These are phyloP conservation scores for Hapalemur alaotrensis DNA, from an alignment of 2,797 vertebrate species.

Conservation along the genomic window DNA sequence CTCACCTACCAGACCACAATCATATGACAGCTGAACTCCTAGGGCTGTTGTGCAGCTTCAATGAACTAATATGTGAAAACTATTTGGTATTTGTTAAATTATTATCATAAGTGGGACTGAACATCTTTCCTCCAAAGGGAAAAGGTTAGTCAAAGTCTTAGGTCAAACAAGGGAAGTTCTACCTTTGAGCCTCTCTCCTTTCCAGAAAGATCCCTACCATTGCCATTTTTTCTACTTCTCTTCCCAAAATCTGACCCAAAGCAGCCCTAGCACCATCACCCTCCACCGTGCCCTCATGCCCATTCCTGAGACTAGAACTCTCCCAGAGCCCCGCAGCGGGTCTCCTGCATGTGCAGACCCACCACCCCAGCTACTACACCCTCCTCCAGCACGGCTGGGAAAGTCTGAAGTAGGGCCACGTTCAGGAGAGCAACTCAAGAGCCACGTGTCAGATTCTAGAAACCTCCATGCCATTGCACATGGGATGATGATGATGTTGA, in stretches of 20 bases:
- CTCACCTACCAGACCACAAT: background rate
- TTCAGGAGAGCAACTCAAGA: background rate
- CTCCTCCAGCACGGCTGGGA: background rate
- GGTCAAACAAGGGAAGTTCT: background rate
- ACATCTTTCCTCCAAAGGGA: background rate
- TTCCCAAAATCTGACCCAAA: background rate
- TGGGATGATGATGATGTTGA: background rate
- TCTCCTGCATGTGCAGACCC: background rate
- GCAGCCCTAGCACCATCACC: too few species aligned
- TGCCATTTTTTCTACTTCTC: background rate
- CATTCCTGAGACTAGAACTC: background rate
- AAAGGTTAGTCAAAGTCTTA: background rate
- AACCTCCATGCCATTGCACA: background rate
- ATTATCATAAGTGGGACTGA: background rate
- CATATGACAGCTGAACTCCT: background rate
- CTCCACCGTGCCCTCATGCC: fast-evolving
- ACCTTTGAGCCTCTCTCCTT: background rate
- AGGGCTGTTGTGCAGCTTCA: background rate
- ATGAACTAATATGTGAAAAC: background rate
- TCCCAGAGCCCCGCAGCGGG: background rate
- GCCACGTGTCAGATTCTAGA: background rate
- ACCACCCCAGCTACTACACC: background rate
- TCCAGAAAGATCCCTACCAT: background rate
- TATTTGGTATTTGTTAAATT: background rate
- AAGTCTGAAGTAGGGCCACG: background rate